Conservation (phyloP, 1,140 invertebrate species). For the Stenopsyche tienmushanensis region DNA sequence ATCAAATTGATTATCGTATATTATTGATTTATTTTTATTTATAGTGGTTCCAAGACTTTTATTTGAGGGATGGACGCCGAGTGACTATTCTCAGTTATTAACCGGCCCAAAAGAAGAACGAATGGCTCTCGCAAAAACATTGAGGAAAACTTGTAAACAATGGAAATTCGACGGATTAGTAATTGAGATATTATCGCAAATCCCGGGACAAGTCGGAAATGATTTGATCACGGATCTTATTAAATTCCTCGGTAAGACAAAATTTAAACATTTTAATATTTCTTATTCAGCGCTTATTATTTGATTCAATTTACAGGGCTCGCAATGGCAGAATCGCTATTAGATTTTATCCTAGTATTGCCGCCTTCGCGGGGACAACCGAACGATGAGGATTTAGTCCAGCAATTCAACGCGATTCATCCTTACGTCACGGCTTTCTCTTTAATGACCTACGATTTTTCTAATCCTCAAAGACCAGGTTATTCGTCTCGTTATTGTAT, state of each 20-base stretch:
- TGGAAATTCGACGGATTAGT: conserved; percentile 83
- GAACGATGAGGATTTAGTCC: conserved; percentile 70
- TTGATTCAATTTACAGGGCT: conserved; percentile 45
- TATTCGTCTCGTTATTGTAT: conserved; percentile 23
- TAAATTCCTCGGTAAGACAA: conserved; percentile 59
- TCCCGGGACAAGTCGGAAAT: conserved; percentile 66
- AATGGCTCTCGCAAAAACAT: conserved; percentile 59
- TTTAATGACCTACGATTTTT: conserved; percentile 95
- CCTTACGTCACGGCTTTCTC: conserved; percentile 82
- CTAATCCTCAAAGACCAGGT: conserved; percentile 77
- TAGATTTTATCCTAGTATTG: conserved; percentile 78
- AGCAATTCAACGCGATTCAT: conserved; percentile 77
- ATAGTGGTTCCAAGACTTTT: conserved; percentile 80
- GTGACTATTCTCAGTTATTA: conserved; percentile 57
- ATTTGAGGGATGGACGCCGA: conserved; percentile 80
- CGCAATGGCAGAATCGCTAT: conserved; percentile 51
- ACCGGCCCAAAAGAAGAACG: conserved; percentile 48
- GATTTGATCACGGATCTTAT: conserved; percentile 64
- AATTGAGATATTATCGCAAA: conserved; percentile 85
- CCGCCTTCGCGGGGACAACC: conserved; percentile 74
- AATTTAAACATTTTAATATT: conserved; percentile 20
- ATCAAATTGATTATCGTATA: conserved; percentile 26
- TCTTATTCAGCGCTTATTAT: not conserved
- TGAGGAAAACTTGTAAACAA: conserved; percentile 63
- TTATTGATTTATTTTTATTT: conserved; percentile 41